Conservation (phyloP, 2,888 invertebrate genomes). For the Ectemnius continuus region DNA sequence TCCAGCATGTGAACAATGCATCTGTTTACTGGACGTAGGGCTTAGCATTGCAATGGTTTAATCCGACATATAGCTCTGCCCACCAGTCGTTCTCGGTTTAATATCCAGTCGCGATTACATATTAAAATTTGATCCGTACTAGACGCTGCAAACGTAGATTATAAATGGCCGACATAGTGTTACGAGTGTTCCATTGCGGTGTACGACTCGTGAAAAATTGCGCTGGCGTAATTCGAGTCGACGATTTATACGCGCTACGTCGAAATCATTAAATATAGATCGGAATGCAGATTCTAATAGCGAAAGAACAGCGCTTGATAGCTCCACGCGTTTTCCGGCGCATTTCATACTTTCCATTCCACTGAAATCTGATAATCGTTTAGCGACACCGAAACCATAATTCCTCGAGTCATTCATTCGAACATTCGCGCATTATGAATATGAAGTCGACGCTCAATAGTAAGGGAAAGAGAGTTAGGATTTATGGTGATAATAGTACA, state of each 20-base stretch:
- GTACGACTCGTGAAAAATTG: neutral
- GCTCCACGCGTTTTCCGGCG: too few species aligned
- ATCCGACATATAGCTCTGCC: slow-evolving; percentile 58
- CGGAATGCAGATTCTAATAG: too few species aligned
- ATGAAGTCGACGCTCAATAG: too few species aligned
- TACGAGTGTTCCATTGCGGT: neutral
- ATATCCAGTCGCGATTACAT: slow-evolving; percentile 27
- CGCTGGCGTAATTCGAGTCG: neutral
- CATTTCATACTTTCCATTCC: too few species aligned
- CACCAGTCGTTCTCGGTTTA: slow-evolving; percentile 13
- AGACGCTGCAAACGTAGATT: neutral
- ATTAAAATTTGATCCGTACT: slow-evolving; percentile 8
- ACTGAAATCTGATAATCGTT: too few species aligned
- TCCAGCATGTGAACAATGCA: slow-evolving; percentile 58
- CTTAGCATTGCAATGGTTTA: slow-evolving; percentile 58
- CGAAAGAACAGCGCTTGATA: too few species aligned
- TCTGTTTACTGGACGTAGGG: slow-evolving; percentile 56
- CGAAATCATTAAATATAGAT: slow-evolving; percentile 1
- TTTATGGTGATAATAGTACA: too few species aligned
- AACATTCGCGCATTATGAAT: too few species aligned
- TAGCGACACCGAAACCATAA: too few species aligned
- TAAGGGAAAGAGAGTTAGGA: too few species aligned
- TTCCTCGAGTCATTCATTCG: too few species aligned
- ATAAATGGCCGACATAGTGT: neutral
- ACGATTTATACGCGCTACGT: neutral